phyloP scores from a whole-genome alignment of 2,888 invertebrate genomes.

The Microplitis manilae region DNA sequence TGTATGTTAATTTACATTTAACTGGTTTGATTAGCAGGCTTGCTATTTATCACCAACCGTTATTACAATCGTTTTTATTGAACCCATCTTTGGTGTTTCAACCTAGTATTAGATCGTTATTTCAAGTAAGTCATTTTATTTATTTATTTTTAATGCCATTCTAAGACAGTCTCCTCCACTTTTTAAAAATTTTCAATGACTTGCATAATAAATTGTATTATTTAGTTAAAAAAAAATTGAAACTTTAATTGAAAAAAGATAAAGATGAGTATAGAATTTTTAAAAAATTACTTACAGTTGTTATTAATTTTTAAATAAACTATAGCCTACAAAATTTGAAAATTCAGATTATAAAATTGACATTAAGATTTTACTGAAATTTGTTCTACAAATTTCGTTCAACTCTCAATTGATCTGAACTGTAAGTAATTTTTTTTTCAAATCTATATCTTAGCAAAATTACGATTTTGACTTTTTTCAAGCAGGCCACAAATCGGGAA shows the following conservation, averaged over 20 bases:
- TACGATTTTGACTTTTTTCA: no score
- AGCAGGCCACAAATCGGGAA: no score
- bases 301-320: no score
- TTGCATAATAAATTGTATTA: conserved; percentile 4
- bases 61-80: conserved; percentile 89
- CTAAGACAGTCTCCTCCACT: no score
- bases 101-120: conserved; percentile 91
- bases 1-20: conserved; percentile 89
- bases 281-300: background rate
- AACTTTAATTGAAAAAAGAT: background rate
- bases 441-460: no score
- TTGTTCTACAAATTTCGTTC: no score
- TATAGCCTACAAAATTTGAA: no score
- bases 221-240: background rate
- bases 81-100: conserved; percentile 89
- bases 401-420: no score
- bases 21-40: conserved; percentile 90
- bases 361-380: no score
- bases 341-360: no score
- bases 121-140: conserved; percentile 78
- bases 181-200: conserved; percentile 16
- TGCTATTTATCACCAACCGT: conserved; percentile 90
- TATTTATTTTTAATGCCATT: background rate
- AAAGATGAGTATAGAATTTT: background rate
- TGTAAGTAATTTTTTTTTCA: no score